Base-by-base conservation (phyloP, 2,113 vertebrate genomes). In the Alligator sinensis region DNA sequence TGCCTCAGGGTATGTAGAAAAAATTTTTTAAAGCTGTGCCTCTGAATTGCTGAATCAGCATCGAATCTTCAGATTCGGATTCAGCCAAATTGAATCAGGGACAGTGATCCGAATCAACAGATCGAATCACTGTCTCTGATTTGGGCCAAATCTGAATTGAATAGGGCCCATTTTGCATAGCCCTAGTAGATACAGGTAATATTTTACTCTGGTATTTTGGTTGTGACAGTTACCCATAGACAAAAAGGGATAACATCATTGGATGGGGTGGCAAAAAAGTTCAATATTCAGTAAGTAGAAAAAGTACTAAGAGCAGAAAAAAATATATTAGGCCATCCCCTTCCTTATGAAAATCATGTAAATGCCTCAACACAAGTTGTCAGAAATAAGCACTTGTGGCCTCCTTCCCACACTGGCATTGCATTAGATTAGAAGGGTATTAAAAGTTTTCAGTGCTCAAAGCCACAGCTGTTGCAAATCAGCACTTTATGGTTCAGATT, bases 391-490 rank as follows among this genome's bases (percentile, higher is more conserved):
- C 83, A 38, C 64, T 92, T 95, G 64, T 91, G 57, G 88, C 82
- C 87, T 64, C 34, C 78, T 83, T 83, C 76, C 83, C 66, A 87
- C 57, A 87, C 38, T 84, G 47, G 84, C 64, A 87, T 4, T 92
- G 82, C 60, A 86, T 90, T 92, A 91, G 72, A 86, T 95, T 95
- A 95, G 79, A 80, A 95, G 30, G 55, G 22, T 27, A 96, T 95
- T 96, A 91, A 79, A 82, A 91, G 30, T 97, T 97, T 95, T 30
- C 82, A 91, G 57, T 70, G 57, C 78, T 93, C 75, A 95, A 91
- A 96, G 78, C 63, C 38, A 90, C 57, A 2, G 60, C 88, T 97
- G 80, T 94, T 92, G 78, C 2, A 86, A 15, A 90, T 77, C 24
- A 91, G 77, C 77, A 91, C 60, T 93, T 90, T 34, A 14, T 80